Evolutionary conservation across 2,888 invertebrate genomes (phyloP).

Genomic region (Drosophila aldrichi): DNA sequence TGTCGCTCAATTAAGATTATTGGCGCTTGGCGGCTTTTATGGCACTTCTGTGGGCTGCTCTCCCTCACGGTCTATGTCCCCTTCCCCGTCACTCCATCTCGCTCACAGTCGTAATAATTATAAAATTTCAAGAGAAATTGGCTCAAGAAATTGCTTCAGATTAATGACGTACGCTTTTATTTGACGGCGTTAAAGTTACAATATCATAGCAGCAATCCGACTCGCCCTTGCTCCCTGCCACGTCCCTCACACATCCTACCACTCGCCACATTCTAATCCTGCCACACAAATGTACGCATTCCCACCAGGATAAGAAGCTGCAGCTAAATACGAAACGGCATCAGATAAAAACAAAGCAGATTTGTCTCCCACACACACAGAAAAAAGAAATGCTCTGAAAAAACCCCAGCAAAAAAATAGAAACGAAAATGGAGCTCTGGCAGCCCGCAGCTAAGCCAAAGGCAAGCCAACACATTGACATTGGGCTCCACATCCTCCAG

Average conservation of each 20-base stretch:
- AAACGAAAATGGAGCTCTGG: conserved; percentile 28
- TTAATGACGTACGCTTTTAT: conserved; percentile 60
- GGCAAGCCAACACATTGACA: conserved; percentile 36
- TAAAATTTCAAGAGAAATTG: conserved; percentile 62
- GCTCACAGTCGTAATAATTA: conserved; percentile 74
- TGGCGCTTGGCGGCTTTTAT: conserved; percentile 82
- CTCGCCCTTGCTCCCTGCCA: neutral
- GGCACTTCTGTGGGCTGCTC: conserved; percentile 79
- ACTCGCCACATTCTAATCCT: conserved; percentile 62
- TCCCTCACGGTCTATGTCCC: neutral
- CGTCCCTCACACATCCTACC: conserved; percentile 49
- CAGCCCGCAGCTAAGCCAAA: conserved; percentile 65
- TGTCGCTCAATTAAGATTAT: conserved; percentile 84
- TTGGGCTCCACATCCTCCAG: conserved; percentile 45
- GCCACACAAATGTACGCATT: conserved; percentile 75
- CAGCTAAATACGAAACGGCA: conserved; percentile 74
- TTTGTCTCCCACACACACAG: conserved; percentile 64
- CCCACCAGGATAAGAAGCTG: conserved; percentile 77
- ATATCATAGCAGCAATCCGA: conserved; percentile 25
- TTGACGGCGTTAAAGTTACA: conserved; percentile 56
- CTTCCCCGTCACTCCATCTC: too few species aligned
- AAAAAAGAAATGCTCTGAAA: conserved; percentile 17
- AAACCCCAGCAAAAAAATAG: conserved; percentile 3
- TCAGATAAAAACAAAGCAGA: conserved; percentile 82
- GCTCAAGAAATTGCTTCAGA: conserved; percentile 44